Evolutionary conservation across 2,113 vertebrate species (phyloP).

Genomic region (Lepus timidus): DNA sequence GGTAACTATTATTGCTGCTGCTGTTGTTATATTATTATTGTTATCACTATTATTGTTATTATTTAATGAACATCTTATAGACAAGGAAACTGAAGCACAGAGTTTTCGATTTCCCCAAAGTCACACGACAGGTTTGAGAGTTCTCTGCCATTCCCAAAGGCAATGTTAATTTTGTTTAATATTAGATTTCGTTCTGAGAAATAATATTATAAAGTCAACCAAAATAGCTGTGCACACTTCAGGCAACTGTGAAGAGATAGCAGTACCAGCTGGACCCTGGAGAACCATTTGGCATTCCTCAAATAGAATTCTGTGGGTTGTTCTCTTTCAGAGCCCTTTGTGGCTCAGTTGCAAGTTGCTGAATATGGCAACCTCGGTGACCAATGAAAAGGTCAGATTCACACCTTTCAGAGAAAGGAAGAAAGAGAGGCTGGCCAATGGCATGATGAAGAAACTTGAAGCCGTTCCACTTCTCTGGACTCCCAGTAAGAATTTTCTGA

Average conservation of each 20-base stretch:
- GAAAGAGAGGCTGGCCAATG: background rate
- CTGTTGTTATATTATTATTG: no score
- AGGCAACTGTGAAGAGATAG: constrained; percentile 53
- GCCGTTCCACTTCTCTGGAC: background rate
- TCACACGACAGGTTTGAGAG: background rate
- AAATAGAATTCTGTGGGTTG: constrained; percentile 83
- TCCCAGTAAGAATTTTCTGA: constrained; percentile 48
- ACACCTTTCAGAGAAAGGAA: constrained; percentile 42
- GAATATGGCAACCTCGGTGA: constrained; percentile 69
- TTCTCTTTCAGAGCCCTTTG: constrained; percentile 63
- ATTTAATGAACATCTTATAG: background rate
- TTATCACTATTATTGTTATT: no score
- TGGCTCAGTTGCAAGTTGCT: constrained; percentile 61
- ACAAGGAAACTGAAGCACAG: constrained; percentile 20
- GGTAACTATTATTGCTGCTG: background rate
- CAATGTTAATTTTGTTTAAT: constrained; percentile 62
- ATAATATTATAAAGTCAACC: constrained; percentile 76
- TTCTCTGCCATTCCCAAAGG: background rate
- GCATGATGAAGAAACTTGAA: constrained; percentile 34
- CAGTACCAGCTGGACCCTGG: constrained; percentile 71
- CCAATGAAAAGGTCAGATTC: constrained; percentile 73
- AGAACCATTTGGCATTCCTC: constrained; percentile 77
- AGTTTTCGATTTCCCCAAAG: background rate
- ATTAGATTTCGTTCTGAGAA: constrained; percentile 67
- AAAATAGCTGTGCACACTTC: constrained; percentile 73